These are phyloP conservation scores for Parasteatoda tepidariorum DNA, from an alignment of 1,140 invertebrate species.

Conservation along the genomic window DNA sequence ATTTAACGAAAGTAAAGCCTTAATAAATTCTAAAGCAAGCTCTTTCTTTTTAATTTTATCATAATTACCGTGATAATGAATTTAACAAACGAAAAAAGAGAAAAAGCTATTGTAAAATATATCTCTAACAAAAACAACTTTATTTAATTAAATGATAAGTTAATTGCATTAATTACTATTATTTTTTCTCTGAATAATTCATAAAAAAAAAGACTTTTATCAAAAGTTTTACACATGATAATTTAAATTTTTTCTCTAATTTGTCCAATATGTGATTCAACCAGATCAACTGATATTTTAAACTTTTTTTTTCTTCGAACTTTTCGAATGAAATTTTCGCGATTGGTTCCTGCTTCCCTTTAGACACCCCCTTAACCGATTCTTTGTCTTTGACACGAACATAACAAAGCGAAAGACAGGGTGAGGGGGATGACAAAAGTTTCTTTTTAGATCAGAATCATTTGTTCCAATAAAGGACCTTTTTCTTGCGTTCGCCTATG, in stretches of 20 bases:
- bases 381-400: conserved; percentile 24
- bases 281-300: background rate
- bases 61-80: no score
- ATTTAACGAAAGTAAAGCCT: no score
- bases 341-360: conserved; percentile 24
- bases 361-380: background rate
- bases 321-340: conserved; percentile 9
- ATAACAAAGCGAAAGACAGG: conserved; percentile 5
- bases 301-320: background rate
- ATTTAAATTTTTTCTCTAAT: background rate
- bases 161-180: background rate
- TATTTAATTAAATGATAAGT: background rate
- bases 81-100: no score
- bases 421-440: background rate
- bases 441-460: conserved; percentile 43
- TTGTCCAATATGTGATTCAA: conserved; percentile 20
- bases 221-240: background rate
- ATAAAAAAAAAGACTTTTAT: background rate
- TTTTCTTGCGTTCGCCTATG: conserved; percentile 45
- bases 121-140: background rate
- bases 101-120: no score
- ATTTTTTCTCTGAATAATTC: background rate
- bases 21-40: no score
- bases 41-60: no score
- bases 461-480: conserved; percentile 61